A percentile compares a stretch with the other conserved stretches of the same genome.
These are phyloP conservation scores for Heloderma charlesbogerti DNA, from an alignment of 2,113 vertebrate genomes.

Conservation along the genomic window DNA sequence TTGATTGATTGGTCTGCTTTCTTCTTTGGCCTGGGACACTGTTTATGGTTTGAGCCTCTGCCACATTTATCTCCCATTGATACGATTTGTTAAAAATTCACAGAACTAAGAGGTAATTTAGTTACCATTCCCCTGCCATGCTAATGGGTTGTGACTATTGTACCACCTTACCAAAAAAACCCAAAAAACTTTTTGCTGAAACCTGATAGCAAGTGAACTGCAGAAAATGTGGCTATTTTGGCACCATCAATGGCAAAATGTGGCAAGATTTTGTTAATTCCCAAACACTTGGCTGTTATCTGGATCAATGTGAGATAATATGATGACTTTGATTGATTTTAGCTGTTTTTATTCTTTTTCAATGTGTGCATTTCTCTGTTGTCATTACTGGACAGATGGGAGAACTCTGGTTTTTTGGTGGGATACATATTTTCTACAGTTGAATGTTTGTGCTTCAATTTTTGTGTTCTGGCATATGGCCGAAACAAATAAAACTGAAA, in stretches of 20 bases:
- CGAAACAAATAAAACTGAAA: neutral
- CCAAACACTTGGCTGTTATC: neutral
- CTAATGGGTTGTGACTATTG: neutral
- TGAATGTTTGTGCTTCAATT: neutral
- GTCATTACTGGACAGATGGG: neutral
- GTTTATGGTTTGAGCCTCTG: neutral
- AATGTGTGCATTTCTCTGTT: neutral
- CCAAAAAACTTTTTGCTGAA: neutral
- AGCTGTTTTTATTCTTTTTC: neutral
- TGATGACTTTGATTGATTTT: no score
- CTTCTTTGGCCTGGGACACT: neutral
- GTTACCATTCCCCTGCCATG: neutral
- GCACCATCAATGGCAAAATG: no score
- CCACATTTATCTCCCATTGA: neutral
- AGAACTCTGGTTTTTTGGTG: neutral
- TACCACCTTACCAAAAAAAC: neutral
- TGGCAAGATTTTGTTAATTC: neutral
- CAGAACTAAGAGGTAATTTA: no score
- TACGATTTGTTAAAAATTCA: no score
- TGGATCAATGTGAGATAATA: neutral
- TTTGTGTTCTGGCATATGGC: neutral
- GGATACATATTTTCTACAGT: neutral
- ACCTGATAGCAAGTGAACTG: neutral
- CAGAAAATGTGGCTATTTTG: no score
- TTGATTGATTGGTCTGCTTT: no score